Percentiles rank a stretch among this genome's conserved stretches.
Evolutionary conservation across 2,797 vertebrate species (phyloP).

Genomic region (Sebastiscus tertius): DNA sequence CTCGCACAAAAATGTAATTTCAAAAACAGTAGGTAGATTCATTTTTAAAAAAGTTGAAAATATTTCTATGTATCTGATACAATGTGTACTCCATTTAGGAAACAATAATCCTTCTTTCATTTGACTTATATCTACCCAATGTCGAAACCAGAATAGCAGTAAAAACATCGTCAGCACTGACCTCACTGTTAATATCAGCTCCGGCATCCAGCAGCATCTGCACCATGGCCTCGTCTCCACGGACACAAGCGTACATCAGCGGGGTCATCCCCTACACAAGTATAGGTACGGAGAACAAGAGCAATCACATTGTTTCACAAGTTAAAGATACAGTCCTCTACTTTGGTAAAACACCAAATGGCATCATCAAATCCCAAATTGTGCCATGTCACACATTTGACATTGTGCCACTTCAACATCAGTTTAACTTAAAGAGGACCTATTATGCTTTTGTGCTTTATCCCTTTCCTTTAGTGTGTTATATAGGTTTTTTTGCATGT

Average conservation of each 20-base stretch:
- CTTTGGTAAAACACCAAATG: not conserved
- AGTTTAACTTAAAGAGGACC: not conserved
- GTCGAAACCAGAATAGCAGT: not conserved
- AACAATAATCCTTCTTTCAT: not conserved
- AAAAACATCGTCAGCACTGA: constrained; percentile 75
- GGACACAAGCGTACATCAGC: constrained; percentile 98
- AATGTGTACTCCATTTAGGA: not conserved
- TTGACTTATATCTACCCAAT: constrained; percentile 2
- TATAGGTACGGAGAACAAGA: not conserved
- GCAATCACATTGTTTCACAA: not conserved
- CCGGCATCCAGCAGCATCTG: constrained; percentile 99
- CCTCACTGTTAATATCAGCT: constrained; percentile 97
- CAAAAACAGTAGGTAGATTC: not conserved
- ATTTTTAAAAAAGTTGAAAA: not conserved
- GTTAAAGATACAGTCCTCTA: not conserved
- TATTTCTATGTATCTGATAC: not conserved
- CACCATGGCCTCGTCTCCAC: constrained; percentile 98
- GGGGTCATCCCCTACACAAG: constrained; percentile 88
- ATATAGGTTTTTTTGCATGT: too few species aligned
- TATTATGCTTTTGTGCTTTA: too few species aligned
- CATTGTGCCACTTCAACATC: not conserved
- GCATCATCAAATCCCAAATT: not conserved
- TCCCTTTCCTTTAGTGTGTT: too few species aligned
- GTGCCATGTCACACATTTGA: not conserved
- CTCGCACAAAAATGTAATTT: not conserved